Base-by-base conservation (phyloP, 2,888 invertebrate species). In the Melikaiella ostensackeni region DNA sequence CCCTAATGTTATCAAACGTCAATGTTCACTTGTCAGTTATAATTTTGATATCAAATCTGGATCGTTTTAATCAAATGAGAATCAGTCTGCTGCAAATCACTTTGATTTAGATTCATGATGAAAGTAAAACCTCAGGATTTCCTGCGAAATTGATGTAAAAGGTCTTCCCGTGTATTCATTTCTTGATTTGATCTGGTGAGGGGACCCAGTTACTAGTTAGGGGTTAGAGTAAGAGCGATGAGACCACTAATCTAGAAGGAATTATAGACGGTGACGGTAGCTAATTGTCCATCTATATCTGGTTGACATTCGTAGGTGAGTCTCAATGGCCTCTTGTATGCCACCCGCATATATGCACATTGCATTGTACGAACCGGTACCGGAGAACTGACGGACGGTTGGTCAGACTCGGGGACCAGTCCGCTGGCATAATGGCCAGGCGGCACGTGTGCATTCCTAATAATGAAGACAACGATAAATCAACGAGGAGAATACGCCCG, bases 401-500 rank as follows among this genome's bases (percentile, higher is more conserved):
- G 87, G 88, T 82, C 83, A 83, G 82, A 81, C 82, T 87, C 86
- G 85, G 85, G 80, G 73, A 78, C 83, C 85, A 86, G 82, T 80
- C 75, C 79, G 59, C 79, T 74, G 79, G 86, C 84, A 88, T 88
- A 88, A 88, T 88, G 86, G 86, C 86, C 85, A 82, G 85, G 85
- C 87, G 85, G 85, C 87, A 87, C 88, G 87, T 88, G 88, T 90
- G 91, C 91, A 91, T 91, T 91, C 91, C 91, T 91, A 91, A 91
- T 91, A 91, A 91, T 90, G 91, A 91, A 91, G 91, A 91, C 91
- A 90, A 89, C 91, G 90, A 91, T 91, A 91, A 91, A 91, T 91
- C 91, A 91, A 91, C 88, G 86, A 84, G 87, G 88, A 90, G 91
- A 90, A 91, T 91, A 90, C 88, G 89, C 88, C 88, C 90, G 89